Base-by-base conservation (phyloP, 2,888 invertebrate genomes). In the Sphecodes monilicornis region DNA sequence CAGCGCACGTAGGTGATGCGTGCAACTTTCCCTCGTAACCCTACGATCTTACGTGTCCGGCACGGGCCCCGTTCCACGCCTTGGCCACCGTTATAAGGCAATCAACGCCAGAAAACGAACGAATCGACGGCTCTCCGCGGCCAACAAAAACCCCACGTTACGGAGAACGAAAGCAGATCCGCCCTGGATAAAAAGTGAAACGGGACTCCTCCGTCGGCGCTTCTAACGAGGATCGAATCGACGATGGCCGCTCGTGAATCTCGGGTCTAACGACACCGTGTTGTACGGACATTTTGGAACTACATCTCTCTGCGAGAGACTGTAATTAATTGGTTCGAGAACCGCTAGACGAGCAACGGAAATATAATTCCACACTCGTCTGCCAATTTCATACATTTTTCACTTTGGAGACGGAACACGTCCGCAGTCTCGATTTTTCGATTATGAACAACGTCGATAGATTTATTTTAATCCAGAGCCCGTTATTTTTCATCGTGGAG, bases 1-100 rank as follows among this genome's bases (percentile, higher is more conserved):
- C 87, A 76, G 84, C 90, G 80, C 86, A 91, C 91, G 92, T 92
- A 91, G 93, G 92, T 88, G 93, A 93, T 91, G 90, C 89, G 85
- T 86, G 84, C 86, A 83, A 74, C 93, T 93, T 93, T 93, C 93
- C 92, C 93, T 90, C 88, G 85, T 92, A 93, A 93, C 92, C 93
- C 92, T 91, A 90, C 88, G 91, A 91, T 92, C 91, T 85, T 84
- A 69, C 78, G 77, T 82, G 76, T 76, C 68, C 46, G 71, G 26
- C 78, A 68, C 60, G 60, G 50, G 78, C 66, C 76, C 72, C 84
- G 82, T 77, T 87, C 88, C 90, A 69, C 88, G 76, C 64, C 60
- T 66, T 78, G 70, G 50, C 54, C 54, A 71, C 39, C 72, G n/a
- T 78, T 82, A 73, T 32, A 50, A 78, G 76, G 60, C 74, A 60